phyloP scores from a whole-genome alignment of 2,797 vertebrate species.

The Amniataba percoides region DNA sequence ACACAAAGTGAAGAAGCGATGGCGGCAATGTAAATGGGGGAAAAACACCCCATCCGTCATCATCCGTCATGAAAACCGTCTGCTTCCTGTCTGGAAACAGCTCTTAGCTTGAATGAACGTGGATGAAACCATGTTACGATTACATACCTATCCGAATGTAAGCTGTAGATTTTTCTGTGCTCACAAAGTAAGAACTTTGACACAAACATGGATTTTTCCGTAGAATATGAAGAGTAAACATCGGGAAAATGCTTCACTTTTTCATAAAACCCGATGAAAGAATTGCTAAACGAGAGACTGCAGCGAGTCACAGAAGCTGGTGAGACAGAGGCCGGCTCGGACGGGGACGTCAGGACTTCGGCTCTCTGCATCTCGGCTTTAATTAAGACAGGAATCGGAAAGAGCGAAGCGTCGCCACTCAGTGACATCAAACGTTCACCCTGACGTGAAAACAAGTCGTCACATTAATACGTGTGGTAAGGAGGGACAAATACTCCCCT shows the following conservation, averaged over 20 bases:
- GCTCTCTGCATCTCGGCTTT: conserved; percentile 63
- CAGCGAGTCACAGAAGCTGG: not conserved
- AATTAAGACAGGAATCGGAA: conserved; percentile 90
- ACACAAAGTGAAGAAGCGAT: conserved; percentile 16
- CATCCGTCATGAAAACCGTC: conserved; percentile 36
- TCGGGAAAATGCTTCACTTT: too few species aligned
- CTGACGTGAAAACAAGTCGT: conserved; percentile 83
- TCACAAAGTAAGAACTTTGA: too few species aligned
- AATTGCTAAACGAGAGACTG: too few species aligned
- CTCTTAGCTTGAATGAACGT: too few species aligned
- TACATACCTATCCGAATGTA: not conserved
- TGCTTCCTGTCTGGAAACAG: not conserved
- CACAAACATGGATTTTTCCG: too few species aligned
- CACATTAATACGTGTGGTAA: conserved; percentile 86
- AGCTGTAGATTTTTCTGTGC: too few species aligned
- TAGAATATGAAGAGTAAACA: not conserved
- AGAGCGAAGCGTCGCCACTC: conserved; percentile 81
- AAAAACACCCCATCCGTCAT: conserved; percentile 37
- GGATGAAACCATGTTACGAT: too few species aligned
- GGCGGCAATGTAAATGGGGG: not conserved
- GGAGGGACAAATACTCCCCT: conserved; percentile 85
- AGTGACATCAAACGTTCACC: conserved; percentile 90
- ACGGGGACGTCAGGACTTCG: not conserved
- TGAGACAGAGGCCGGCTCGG: not conserved
- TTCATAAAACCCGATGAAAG: too few species aligned